phyloP scores from a whole-genome alignment of 2,888 invertebrate species.

The Smittia sp. region DNA sequence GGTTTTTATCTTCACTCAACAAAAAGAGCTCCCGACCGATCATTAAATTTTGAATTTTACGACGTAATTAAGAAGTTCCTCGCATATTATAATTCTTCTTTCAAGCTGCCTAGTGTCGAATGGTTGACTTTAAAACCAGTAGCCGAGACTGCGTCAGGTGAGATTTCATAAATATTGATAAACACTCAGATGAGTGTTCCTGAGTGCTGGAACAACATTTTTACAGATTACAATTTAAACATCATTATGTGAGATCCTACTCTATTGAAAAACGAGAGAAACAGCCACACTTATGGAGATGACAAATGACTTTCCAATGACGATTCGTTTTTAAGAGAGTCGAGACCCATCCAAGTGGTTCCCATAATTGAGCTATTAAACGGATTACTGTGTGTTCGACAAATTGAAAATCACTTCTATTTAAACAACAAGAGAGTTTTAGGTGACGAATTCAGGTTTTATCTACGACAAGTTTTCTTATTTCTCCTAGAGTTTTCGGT shows the following conservation, averaged over 20 bases:
- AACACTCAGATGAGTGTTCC: background rate
- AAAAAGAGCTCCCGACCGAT: background rate
- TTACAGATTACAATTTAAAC: background rate
- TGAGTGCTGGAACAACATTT: background rate
- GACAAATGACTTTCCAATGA: conserved; percentile 39
- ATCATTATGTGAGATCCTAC: background rate
- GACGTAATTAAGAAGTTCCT: conserved; percentile 31
- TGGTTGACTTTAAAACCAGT: conserved; percentile 29
- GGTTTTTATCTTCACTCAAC: background rate
- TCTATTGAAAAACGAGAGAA: too few species aligned
- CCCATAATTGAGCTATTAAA: conserved; percentile 38
- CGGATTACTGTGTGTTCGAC: conserved; percentile 16
- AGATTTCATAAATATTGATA: conserved; percentile 31
- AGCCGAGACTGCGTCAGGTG: background rate
- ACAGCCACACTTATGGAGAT: conserved; percentile 6
- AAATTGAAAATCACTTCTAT: conserved; percentile 13
- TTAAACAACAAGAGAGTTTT: background rate
- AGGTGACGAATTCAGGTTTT: background rate
- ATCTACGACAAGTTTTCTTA: background rate
- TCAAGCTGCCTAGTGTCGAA: background rate
- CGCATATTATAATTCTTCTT: background rate
- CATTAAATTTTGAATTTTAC: conserved; percentile 33
- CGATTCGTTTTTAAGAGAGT: conserved; percentile 16
- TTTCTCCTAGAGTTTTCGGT: background rate
- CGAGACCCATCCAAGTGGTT: background rate